phyloP scores from a whole-genome alignment of 2,888 invertebrate genomes.

The Andricus curvator region DNA sequence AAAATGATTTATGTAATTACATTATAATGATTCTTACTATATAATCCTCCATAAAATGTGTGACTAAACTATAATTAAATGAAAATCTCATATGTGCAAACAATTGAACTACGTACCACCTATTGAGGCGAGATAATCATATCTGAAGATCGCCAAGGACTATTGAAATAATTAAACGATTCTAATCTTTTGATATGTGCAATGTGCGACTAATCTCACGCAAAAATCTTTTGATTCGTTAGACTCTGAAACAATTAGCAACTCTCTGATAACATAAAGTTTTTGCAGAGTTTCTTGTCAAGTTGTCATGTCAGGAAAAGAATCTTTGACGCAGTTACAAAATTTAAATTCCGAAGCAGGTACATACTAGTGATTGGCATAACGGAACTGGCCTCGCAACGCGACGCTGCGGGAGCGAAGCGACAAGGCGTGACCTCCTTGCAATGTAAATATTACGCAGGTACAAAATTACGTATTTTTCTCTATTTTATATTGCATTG shows the following conservation, averaged over 20 bases:
- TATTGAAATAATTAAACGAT: slow-evolving; percentile 8
- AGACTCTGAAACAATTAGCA: slow-evolving; percentile 6
- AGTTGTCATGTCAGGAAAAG: neutral
- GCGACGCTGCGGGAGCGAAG: slow-evolving; percentile 44
- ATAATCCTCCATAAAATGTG: neutral
- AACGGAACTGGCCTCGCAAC: slow-evolving; percentile 59
- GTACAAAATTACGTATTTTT: neutral
- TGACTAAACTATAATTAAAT: neutral
- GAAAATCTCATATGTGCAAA: neutral
- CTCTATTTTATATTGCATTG: neutral
- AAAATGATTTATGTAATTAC: neutral
- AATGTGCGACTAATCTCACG: neutral
- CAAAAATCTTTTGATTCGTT: neutral
- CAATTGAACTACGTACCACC: neutral
- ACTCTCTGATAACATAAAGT: neutral
- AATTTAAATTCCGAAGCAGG: slow-evolving; percentile 63
- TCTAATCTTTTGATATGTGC: neutral
- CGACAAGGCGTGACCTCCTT: slow-evolving; percentile 59
- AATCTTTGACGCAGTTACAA: slow-evolving; percentile 59
- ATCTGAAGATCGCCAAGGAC: neutral
- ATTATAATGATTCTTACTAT: neutral
- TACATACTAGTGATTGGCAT: slow-evolving; percentile 54
- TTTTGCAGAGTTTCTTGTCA: neutral
- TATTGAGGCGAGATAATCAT: neutral
- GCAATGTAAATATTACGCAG: slow-evolving; percentile 35